A percentile compares a stretch with the other conserved stretches of the same genome.
These are phyloP conservation scores for Brachyhypopomus gauderio DNA, from an alignment of 2,113 vertebrate species.

Conservation along the genomic window DNA sequence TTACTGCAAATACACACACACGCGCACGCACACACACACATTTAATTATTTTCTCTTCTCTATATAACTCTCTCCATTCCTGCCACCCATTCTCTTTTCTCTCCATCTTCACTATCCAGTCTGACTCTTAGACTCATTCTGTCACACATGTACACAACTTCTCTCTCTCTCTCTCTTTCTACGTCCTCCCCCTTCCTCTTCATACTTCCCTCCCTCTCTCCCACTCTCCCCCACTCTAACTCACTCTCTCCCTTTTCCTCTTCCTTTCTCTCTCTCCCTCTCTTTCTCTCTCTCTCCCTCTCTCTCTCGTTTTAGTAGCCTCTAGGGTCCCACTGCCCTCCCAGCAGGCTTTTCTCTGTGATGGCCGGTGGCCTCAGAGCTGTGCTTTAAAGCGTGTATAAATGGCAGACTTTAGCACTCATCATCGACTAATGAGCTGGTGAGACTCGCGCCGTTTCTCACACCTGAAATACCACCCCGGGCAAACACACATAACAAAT, in stretches of 20 bases:
- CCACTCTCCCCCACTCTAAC: not conserved
- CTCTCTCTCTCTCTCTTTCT: constrained; percentile 3
- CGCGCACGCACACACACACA: not conserved
- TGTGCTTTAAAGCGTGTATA: constrained; percentile 26
- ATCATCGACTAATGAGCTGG: constrained; percentile 25
- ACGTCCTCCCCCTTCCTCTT: constrained; percentile 22
- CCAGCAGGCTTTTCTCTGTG: constrained; percentile 1
- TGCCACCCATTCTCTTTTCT: not conserved
- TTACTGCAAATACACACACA: not conserved
- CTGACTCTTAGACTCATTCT: not conserved
- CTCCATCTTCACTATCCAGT: constrained; percentile 10
- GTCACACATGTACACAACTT: no score
- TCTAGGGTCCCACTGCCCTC: not conserved
- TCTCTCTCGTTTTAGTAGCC: constrained; percentile 7
- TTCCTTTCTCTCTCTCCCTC: constrained; percentile 27
- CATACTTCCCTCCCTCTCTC: constrained; percentile 28
- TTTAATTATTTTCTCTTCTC: not conserved
- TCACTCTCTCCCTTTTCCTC: not conserved
- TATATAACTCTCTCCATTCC: not conserved
- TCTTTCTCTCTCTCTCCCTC: not conserved
- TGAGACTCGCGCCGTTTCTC: not conserved
- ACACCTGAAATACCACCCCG: constrained; percentile 13
- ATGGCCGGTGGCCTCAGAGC: constrained; percentile 2
- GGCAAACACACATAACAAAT: not conserved
- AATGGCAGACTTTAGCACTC: constrained; percentile 18